Conservation (phyloP, 2,888 invertebrate genomes). For the Antitype chi region DNA sequence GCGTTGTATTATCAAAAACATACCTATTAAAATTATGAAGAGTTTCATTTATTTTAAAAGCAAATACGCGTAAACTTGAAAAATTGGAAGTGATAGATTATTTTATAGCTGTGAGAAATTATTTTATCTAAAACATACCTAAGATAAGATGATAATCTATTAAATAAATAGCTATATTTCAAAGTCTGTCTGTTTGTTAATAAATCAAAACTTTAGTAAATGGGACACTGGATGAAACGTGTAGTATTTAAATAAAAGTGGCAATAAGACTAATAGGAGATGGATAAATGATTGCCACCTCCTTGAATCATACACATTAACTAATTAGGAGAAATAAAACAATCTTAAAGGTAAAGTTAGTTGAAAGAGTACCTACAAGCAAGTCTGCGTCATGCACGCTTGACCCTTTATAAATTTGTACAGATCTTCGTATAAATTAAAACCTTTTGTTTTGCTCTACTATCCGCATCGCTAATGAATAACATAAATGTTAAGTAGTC, state of each 20-base stretch:
- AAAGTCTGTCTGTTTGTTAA: slow-evolving; percentile 18
- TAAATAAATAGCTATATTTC: slow-evolving; percentile 26
- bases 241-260: slow-evolving; percentile 31
- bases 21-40: neutral
- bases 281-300: slow-evolving; percentile 23
- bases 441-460: slow-evolving; percentile 32
- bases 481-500: slow-evolving; percentile 29
- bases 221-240: slow-evolving; percentile 6
- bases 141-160: slow-evolving; percentile 22
- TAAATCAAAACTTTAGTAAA: slow-evolving; percentile 39
- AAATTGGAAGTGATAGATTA: neutral
- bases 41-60: neutral
- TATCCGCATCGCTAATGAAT: slow-evolving; percentile 32
- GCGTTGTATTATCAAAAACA: neutral
- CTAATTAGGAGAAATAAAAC: slow-evolving; percentile 30
- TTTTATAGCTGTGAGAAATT: slow-evolving; percentile 14
- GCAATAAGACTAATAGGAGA: slow-evolving; percentile 24
- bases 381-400: slow-evolving; percentile 28
- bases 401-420: slow-evolving; percentile 40
- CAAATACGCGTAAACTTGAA: neutral
- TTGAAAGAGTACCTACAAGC: slow-evolving; percentile 26
- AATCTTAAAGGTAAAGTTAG: slow-evolving; percentile 1
- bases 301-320: slow-evolving; percentile 31
- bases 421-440: slow-evolving; percentile 30
- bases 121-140: slow-evolving; percentile 31